phyloP scores from a whole-genome alignment of 2,113 vertebrate species.

The Sinocyclocheilus rhinocerous region DNA sequence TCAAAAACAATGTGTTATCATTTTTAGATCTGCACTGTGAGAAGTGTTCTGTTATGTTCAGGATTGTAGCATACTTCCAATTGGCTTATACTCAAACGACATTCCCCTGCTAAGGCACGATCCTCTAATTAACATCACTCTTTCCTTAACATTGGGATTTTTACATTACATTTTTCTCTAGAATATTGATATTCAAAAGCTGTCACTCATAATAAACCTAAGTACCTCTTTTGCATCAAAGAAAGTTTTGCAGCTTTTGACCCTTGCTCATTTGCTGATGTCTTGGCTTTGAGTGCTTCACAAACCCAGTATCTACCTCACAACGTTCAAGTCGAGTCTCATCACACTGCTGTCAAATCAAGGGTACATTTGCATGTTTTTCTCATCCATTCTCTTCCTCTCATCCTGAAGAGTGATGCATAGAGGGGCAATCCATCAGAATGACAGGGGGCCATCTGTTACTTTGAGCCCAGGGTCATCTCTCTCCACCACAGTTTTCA shows the following conservation, averaged over 20 bases:
- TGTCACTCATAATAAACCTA: not conserved
- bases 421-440: slow-evolving; percentile 25
- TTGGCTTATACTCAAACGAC: not conserved
- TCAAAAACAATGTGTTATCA: not conserved
- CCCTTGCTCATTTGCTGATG: slow-evolving; percentile 15
- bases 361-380: slow-evolving; percentile 46
- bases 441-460: slow-evolving; percentile 34
- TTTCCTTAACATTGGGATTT: not conserved
- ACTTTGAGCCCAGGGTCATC: slow-evolving; percentile 20
- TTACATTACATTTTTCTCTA: not conserved
- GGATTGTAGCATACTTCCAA: not conserved
- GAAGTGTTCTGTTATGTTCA: not conserved
- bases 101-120: not conserved
- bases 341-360: slow-evolving; percentile 34
- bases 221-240: not conserved
- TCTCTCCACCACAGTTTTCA: slow-evolving; percentile 18
- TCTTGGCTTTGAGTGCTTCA: slow-evolving; percentile 11
- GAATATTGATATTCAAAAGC: not conserved
- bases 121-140: not conserved
- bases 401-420: slow-evolving; percentile 14
- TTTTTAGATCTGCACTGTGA: not conserved
- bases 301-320: not conserved
- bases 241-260: slow-evolving; percentile 1
- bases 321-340: slow-evolving; percentile 6
- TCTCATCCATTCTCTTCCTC: slow-evolving; percentile 6